Evolutionary conservation across 2,797 vertebrate species (phyloP).

Genomic region (Alca torda): DNA sequence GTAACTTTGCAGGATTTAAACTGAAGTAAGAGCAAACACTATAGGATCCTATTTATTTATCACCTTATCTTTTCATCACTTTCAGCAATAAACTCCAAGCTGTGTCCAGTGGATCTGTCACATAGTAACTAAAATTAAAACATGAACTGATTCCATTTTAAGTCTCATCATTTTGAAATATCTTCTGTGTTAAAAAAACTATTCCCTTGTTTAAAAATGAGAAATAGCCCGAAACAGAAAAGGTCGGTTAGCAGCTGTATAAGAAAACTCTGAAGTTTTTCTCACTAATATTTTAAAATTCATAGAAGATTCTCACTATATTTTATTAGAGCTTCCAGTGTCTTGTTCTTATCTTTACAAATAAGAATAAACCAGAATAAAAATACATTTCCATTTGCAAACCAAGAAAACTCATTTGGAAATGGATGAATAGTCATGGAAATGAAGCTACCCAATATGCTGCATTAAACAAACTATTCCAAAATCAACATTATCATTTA

Average conservation of each 20-base stretch:
- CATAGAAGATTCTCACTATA: not conserved
- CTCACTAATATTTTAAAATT: not conserved
- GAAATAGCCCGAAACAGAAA: not conserved
- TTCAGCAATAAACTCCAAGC: not conserved
- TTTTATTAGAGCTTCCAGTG: not conserved
- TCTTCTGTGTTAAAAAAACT: not conserved
- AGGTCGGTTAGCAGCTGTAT: not conserved
- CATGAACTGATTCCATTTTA: not conserved
- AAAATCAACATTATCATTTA: not conserved
- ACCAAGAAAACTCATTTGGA: not conserved
- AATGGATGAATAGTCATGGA: not conserved
- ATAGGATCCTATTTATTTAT: not conserved
- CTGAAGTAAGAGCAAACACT: not conserved
- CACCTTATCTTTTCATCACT: not conserved
- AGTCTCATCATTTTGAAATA: not conserved
- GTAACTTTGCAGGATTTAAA: not conserved
- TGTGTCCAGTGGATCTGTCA: not conserved
- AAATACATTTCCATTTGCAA: not conserved
- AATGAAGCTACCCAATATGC: not conserved
- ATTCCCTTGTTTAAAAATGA: not conserved
- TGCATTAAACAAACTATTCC: not conserved
- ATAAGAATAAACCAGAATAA: not conserved
- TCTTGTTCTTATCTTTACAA: not conserved
- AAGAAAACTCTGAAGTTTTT: not conserved
- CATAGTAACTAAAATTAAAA: not conserved